Percentiles rank a stretch among this genome's conserved stretches.
Conservation (phyloP, 2,888 invertebrate species). For the Lycophotia porphyrea region DNA sequence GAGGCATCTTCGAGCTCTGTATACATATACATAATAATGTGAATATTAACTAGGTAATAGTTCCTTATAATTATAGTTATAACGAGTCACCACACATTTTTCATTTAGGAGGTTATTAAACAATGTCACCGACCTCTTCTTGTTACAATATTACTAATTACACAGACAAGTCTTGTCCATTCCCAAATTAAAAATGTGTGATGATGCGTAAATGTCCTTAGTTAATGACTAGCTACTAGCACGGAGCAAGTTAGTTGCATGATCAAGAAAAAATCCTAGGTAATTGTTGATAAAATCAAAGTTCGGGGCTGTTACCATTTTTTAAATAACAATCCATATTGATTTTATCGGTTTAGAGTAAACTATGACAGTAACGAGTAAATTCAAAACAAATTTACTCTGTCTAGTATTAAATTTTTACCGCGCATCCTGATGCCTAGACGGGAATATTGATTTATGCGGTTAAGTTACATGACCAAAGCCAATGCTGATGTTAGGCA, state of each 20-base stretch:
- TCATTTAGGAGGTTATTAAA: background rate
- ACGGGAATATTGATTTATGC: background rate
- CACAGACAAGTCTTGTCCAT: background rate
- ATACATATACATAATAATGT: slow-evolving; percentile 7
- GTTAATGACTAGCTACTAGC: slow-evolving; percentile 13
- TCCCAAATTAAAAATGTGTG: slow-evolving; percentile 18
- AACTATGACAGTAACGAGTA: no score
- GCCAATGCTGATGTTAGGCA: background rate
- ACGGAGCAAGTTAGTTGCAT: background rate
- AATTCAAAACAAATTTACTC: no score
- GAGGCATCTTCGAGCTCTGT: background rate
- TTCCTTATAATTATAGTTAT: background rate
- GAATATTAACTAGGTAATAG: background rate
- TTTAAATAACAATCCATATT: no score
- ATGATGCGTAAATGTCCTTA: background rate
- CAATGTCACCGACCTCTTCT: background rate
- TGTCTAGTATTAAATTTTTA: no score
- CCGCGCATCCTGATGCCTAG: no score
- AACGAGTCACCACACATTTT: background rate
- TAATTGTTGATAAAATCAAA: no score
- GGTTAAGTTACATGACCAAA: background rate
- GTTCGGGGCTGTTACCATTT: no score
- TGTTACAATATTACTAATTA: background rate
- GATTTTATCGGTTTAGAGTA: no score
- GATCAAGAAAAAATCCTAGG: background rate